These are phyloP conservation scores for Sinohyriopsis cumingii DNA, from an alignment of 2,888 invertebrate species.

Conservation along the genomic window DNA sequence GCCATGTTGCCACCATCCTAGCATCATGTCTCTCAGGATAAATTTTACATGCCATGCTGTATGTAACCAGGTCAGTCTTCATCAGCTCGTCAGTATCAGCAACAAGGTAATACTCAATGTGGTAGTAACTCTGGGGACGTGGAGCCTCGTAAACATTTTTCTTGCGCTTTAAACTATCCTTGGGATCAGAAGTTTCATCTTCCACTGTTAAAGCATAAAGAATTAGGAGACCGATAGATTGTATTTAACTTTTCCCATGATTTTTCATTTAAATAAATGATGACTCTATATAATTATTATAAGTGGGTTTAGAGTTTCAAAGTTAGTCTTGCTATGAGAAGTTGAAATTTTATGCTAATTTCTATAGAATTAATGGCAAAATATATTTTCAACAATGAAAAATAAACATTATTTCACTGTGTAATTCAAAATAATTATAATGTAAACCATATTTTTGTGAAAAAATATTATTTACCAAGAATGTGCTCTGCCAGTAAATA, in stretches of 20 bases:
- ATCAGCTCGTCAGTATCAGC: conserved; percentile 64
- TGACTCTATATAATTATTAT: no score
- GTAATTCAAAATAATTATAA: no score
- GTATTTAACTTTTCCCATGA: neutral
- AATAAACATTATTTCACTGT: no score
- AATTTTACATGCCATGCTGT: conserved; percentile 68
- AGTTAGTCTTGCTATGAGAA: no score
- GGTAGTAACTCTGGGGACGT: conserved; percentile 67
- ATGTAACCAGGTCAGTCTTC: conserved; percentile 68
- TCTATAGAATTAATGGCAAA: no score
- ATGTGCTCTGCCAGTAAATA: no score
- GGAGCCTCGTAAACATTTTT: conserved; percentile 67
- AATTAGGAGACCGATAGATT: neutral
- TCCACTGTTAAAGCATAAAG: conserved; percentile 38
- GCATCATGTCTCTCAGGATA: conserved; percentile 68
- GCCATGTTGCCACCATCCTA: conserved; percentile 68
- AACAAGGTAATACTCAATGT: conserved; percentile 67
- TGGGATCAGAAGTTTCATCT: conserved; percentile 54
- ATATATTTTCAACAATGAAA: no score
- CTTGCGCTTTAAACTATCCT: conserved; percentile 56
- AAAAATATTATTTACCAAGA: no score
- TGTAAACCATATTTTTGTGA: no score
- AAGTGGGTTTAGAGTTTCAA: no score
- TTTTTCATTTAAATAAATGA: no score
- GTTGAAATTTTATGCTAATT: no score